Base-by-base conservation (phyloP, 1,140 invertebrate genomes). In the Trachymyrmex cornetzi region DNA sequence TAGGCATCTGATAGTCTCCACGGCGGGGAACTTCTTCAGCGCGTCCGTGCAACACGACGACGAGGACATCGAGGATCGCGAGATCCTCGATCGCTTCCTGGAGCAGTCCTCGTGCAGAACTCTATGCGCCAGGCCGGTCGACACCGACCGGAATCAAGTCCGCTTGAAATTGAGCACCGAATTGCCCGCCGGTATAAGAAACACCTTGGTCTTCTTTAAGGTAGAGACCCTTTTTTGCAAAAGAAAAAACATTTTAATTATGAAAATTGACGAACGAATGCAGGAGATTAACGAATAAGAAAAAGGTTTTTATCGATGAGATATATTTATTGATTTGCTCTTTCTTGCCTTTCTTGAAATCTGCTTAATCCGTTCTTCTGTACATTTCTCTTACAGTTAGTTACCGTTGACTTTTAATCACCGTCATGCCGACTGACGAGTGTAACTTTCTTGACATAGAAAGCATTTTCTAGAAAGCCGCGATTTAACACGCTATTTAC, bases 131-230 rank as follows among this genome's bases (percentile, higher is more conserved):
- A 55, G 91, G 30, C 79, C 90, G 6, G 64, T 63, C 9, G 77
- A 92, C 19, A 34, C 6, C 0, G 57, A 90, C 0, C 72, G 69
- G 0, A 69, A 91, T 16, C 48, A 77, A 74, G 24, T 66, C 53
- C 53, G 44, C 0, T 53, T 95, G 14, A 92, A 92, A 69, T 80
- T 95, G 19, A 94, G 86, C 19, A 92, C 91, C 44, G 92, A 94
- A 24, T 71, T 94, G 30, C 77, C 92, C 1, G 22, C 87, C 64
- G 93, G 87, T 0, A 44, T 12, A 44, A 89, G 87, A 53, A 95
- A 94, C 81, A 93, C 90, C 0, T 71, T 95, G n/a, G 94, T 95
- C 0, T 95, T 95, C 87, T 95, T 95, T 53, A 95, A 95, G 94
- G 95, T 95, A 87, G 22, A 48, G 14, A 30, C 0, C 12, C 22